Evolutionary conservation across 2,797 vertebrate species (phyloP).

Genomic region (Halcyon leucocephala): DNA sequence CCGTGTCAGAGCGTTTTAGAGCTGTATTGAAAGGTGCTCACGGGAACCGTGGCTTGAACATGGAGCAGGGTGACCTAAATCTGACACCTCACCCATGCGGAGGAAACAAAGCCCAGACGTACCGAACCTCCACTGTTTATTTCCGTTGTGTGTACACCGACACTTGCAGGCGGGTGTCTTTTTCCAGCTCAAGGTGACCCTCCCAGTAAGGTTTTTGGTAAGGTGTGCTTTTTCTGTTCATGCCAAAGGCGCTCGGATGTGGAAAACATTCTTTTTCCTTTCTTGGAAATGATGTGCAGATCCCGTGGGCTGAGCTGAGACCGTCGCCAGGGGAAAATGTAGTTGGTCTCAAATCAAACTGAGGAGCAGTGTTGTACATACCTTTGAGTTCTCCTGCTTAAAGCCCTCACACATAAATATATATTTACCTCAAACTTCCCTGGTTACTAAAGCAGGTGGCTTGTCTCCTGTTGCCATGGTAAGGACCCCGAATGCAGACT

Average conservation of each 20-base stretch:
- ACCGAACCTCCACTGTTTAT: neutral
- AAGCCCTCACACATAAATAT: rapidly evolving
- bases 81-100: slow-evolving; percentile 23
- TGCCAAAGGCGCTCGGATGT: neutral
- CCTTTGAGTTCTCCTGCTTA: neutral
- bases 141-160: neutral
- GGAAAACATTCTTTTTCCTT: neutral
- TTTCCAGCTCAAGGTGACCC: slow-evolving; percentile 23
- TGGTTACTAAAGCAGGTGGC: neutral
- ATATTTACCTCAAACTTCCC: neutral
- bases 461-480: rapidly evolving
- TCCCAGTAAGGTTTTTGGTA: neutral
- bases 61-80: slow-evolving; percentile 39
- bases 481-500: neutral
- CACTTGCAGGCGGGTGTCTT: neutral
- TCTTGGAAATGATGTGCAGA: neutral
- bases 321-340: neutral
- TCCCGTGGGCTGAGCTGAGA: neutral
- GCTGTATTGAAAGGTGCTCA: neutral
- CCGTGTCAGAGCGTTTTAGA: neutral
- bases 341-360: neutral
- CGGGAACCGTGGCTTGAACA: neutral
- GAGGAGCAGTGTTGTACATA: neutral
- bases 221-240: neutral
- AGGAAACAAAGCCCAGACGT: neutral